Conservation (phyloP, 2,113 vertebrate genomes). For the Leucopsar rothschildi region DNA sequence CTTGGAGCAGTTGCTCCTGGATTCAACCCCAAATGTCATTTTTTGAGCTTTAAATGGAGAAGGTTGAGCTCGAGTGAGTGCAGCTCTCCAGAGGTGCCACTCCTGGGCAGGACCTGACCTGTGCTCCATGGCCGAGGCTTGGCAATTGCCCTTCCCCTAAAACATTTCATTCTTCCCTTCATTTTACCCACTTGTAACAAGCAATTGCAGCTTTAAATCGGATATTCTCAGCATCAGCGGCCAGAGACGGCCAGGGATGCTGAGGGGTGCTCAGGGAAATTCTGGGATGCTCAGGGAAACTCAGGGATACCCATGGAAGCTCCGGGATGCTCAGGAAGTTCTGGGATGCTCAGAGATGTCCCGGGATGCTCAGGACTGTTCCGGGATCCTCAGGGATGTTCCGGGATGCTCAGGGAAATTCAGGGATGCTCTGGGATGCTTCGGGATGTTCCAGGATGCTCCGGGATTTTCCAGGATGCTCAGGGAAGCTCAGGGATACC, state of each 20-base stretch:
- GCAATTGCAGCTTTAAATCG: not conserved
- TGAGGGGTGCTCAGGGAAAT: no score
- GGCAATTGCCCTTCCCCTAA: rapidly evolving
- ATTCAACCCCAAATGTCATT: not conserved
- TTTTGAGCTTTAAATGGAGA: not conserved
- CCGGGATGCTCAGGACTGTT: rapidly evolving
- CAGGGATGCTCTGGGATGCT: no score
- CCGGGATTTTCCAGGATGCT: not conserved
- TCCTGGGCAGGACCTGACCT: not conserved
- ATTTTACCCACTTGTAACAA: not conserved
- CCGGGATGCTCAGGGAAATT: no score
- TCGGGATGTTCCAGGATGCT: no score
- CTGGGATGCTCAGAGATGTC: no score
- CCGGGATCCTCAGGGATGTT: no score
- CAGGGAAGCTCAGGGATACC: no score
- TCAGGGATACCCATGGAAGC: no score
- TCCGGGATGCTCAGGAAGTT: not conserved
- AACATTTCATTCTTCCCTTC: not conserved
- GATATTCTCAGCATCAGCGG: not conserved
- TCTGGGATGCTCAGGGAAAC: no score
- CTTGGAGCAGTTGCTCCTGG: not conserved
- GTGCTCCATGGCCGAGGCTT: rapidly evolving
- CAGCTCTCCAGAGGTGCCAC: not conserved
- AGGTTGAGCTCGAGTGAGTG: not conserved
- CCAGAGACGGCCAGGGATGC: not conserved